phyloP scores from a whole-genome alignment of 53 echinoderm and acorn worm genomes.

The Antedon mediterranea region DNA sequence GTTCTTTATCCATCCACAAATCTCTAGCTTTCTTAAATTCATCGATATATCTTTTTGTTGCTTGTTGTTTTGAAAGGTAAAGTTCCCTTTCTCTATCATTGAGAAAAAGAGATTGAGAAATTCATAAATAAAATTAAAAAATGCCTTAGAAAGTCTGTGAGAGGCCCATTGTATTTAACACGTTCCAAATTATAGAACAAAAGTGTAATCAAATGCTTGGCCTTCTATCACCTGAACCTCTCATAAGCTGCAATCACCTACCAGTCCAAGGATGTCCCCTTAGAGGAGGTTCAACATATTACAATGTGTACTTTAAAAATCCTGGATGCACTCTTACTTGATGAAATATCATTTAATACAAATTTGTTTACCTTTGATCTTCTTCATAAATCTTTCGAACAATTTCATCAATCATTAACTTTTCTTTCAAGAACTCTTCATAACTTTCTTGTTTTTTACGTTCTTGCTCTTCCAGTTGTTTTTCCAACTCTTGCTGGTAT shows the following conservation, averaged over 20 bases:
- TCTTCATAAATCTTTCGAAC: slow-evolving; percentile 97
- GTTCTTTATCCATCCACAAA: slow-evolving; percentile 82
- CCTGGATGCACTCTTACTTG: too few species aligned
- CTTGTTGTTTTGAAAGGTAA: slow-evolving; percentile 59
- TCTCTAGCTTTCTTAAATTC: slow-evolving; percentile 59
- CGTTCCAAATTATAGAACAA: too few species aligned
- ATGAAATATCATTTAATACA: neutral
- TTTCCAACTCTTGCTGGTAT: slow-evolving; percentile 95
- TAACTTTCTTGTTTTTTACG: slow-evolving; percentile 67
- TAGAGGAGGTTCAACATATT: too few species aligned
- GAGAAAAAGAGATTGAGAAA: neutral
- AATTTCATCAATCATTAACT: slow-evolving; percentile 97
- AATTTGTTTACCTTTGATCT: slow-evolving; percentile 85
- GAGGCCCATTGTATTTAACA: too few species aligned
- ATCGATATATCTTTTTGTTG: slow-evolving; percentile 80
- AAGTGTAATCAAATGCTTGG: too few species aligned
- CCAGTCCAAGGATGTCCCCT: too few species aligned
- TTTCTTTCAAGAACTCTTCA: slow-evolving; percentile 97
- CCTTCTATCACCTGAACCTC: too few species aligned
- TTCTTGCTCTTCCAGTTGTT: slow-evolving; percentile 85
- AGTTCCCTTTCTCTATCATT: slow-evolving; percentile 57
- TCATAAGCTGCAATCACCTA: too few species aligned
- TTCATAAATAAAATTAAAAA: too few species aligned
- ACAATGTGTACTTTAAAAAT: neutral
- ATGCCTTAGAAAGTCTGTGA: too few species aligned